Evolutionary conservation across 2,888 invertebrate species (phyloP).

Genomic region (Erebia aethiops): DNA sequence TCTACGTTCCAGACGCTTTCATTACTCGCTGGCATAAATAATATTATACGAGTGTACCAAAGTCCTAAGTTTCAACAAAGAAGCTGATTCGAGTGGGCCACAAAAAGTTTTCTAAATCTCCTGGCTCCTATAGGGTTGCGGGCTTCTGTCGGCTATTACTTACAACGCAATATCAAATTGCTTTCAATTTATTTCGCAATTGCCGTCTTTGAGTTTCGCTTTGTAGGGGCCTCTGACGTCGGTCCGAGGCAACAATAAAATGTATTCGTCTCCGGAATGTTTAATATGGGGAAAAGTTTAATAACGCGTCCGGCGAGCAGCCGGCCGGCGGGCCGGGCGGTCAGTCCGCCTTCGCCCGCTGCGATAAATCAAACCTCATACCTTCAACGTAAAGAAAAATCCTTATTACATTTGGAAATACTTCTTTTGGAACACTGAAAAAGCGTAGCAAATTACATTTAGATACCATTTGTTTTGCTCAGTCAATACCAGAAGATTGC

Average conservation of each 20-base stretch:
- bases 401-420: constrained; percentile 77
- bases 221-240: constrained; percentile 82
- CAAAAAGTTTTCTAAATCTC: constrained; percentile 38
- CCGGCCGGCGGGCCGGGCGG: constrained; percentile 54
- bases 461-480: constrained; percentile 24
- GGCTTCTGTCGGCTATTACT: constrained; percentile 80
- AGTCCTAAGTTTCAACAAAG: constrained; percentile 33
- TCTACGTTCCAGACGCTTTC: constrained; percentile 17
- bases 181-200: constrained; percentile 84
- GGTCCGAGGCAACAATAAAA: constrained; percentile 83
- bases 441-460: constrained; percentile 35
- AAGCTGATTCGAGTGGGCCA: constrained; percentile 35
- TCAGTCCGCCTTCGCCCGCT: constrained; percentile 70
- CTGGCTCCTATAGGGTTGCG: constrained; percentile 65
- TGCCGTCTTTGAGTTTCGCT: constrained; percentile 84
- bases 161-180: constrained; percentile 84
- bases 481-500: constrained; percentile 1
- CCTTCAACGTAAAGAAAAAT: constrained; percentile 75
- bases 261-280: constrained; percentile 84
- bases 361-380: constrained; percentile 82
- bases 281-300: constrained; percentile 85
- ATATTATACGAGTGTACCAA: constrained; percentile 7
- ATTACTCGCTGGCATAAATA: constrained; percentile 22
- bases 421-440: constrained; percentile 55
- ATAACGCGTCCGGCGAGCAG: constrained; percentile 78